Percentiles rank a stretch among this genome's conserved stretches.
Conservation (phyloP, 2,888 invertebrate genomes). For the Meghimatium bilineatum region DNA sequence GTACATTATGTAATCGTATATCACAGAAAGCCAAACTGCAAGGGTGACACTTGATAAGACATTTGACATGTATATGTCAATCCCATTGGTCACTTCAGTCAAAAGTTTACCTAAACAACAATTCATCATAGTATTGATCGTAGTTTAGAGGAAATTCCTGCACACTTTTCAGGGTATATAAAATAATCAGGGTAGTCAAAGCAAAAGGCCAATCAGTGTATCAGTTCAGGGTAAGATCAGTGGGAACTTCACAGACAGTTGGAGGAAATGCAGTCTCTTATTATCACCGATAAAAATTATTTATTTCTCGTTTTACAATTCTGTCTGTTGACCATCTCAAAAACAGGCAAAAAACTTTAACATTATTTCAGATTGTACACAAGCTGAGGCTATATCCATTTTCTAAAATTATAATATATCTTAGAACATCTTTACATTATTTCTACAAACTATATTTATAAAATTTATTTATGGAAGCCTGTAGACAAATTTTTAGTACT, state of each 20-base stretch:
- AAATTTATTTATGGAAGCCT: background rate
- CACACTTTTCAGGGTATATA: slow-evolving; percentile 51
- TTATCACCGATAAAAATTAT: slow-evolving; percentile 8
- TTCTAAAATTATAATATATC: background rate
- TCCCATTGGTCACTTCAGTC: too few relatives aligned
- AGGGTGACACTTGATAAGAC: too few relatives aligned
- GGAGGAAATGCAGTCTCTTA: slow-evolving; percentile 36
- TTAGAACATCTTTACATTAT: background rate
- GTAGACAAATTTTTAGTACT: background rate
- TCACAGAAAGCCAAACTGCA: too few relatives aligned
- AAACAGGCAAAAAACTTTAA: background rate
- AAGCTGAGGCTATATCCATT: background rate
- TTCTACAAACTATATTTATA: background rate
- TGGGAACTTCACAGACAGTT: slow-evolving; percentile 16
- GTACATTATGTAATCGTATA: too few relatives aligned
- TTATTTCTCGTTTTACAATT: background rate
- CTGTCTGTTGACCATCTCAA: background rate
- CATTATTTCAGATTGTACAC: background rate
- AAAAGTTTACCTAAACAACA: too few relatives aligned
- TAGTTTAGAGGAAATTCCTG: slow-evolving; percentile 70
- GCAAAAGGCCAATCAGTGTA: slow-evolving; percentile 54
- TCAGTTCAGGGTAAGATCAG: slow-evolving; percentile 43
- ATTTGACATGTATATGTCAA: too few relatives aligned
- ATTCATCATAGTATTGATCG: slow-evolving; percentile 70
- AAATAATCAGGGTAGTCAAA: slow-evolving; percentile 52